phyloP scores from a whole-genome alignment of 2,888 invertebrate species.

The Syrphus vitripennis region DNA sequence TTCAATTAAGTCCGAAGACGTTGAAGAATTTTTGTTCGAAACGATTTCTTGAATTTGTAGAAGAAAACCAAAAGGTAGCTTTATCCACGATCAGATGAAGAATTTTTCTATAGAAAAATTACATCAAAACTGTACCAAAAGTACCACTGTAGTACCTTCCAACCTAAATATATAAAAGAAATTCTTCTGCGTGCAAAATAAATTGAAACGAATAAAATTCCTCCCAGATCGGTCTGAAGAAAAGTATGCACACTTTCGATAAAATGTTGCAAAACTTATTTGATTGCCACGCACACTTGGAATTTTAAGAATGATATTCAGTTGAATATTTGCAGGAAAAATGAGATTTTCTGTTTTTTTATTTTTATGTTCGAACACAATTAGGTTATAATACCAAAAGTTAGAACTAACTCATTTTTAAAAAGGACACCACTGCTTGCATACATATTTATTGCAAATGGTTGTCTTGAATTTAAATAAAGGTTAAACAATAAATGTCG shows the following conservation, averaged over 20 bases:
- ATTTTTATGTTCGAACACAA: too few relatives aligned
- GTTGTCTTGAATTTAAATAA: too few relatives aligned
- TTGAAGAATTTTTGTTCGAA: constrained; percentile 40
- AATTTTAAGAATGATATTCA: too few relatives aligned
- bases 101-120: not conserved
- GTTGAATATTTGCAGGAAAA: too few relatives aligned
- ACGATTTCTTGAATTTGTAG: constrained; percentile 60
- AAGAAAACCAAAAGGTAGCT: constrained; percentile 3
- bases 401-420: too few relatives aligned
- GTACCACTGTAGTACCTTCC: too few relatives aligned
- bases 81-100: constrained; percentile 1
- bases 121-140: constrained; percentile 5
- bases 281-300: constrained; percentile 27
- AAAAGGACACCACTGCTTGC: too few relatives aligned
- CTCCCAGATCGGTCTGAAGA: not conserved
- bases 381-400: too few relatives aligned
- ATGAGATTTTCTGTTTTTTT: too few relatives aligned
- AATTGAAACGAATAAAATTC: not conserved
- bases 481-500: too few relatives aligned
- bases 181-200: constrained; percentile 33
- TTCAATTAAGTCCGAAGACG: constrained; percentile 55
- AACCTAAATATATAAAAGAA: not conserved
- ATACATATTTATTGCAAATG: too few relatives aligned
- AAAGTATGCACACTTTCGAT: constrained; percentile 3
- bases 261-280: constrained; percentile 43